Conservation (phyloP, 2,888 invertebrate genomes). For the Listrodromus nycthemerus region DNA sequence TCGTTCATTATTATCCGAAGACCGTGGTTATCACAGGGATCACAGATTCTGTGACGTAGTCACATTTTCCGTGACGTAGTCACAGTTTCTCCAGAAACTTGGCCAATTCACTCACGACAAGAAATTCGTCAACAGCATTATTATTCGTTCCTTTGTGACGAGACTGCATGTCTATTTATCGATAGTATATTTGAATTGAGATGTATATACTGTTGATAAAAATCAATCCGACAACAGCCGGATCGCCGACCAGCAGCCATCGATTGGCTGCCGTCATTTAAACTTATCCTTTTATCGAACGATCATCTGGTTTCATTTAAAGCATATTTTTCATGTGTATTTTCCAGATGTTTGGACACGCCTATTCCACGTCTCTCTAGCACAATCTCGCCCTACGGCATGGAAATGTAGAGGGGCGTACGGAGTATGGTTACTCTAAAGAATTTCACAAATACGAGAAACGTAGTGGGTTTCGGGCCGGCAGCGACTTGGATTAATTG, state of each 20-base stretch:
- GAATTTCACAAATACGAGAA: conserved; percentile 42
- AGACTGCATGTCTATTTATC: neutral
- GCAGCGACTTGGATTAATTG: conserved; percentile 61
- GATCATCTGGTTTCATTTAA: conserved; percentile 40
- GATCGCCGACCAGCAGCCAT: too few species aligned
- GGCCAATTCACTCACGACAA: too few species aligned
- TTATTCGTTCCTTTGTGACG: neutral
- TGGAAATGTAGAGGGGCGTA: conserved; percentile 7
- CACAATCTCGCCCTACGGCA: conserved; percentile 49
- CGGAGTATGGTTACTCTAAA: conserved; percentile 27
- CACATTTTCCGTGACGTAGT: too few species aligned
- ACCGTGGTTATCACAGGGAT: too few species aligned
- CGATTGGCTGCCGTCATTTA: conserved; percentile 19
- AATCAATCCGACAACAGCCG: neutral
- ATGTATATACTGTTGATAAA: neutral
- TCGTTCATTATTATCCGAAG: neutral
- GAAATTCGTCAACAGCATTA: too few species aligned
- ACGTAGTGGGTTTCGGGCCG: conserved; percentile 16
- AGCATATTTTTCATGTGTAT: conserved; percentile 6
- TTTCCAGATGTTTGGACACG: conserved; percentile 34
- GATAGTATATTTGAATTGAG: neutral
- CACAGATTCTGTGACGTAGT: too few species aligned
- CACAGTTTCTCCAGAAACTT: too few species aligned
- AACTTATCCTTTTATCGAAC: neutral
- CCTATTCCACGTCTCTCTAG: conserved; percentile 44